Evolutionary conservation across 53 echinoderm and acorn worm genomes (phyloP).

Genomic region (Hippasteria phrygiana): DNA sequence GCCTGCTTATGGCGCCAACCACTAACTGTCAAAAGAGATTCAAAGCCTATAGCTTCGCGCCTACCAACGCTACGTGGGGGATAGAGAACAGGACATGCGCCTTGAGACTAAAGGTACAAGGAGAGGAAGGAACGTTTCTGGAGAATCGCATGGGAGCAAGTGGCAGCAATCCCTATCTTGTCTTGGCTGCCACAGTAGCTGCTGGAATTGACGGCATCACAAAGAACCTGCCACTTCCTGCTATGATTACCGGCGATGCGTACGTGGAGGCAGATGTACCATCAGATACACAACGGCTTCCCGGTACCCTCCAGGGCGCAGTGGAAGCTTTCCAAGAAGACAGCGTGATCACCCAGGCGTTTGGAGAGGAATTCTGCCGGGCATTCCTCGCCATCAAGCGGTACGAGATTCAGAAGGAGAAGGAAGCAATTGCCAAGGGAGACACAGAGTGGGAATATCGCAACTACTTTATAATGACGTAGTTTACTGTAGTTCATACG

Average conservation of each 20-base stretch:
- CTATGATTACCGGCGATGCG: constrained; percentile 61
- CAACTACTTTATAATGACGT: constrained; percentile 31
- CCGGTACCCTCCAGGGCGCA: constrained; percentile 69
- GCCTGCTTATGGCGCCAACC: constrained; percentile 71
- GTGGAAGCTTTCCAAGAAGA: constrained; percentile 71
- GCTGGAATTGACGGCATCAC: constrained; percentile 79
- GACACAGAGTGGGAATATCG: constrained; percentile 60
- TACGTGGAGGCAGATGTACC: constrained; percentile 63
- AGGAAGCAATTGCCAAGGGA: constrained; percentile 34
- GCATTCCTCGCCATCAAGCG: constrained; percentile 80
- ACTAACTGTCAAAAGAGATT: constrained; percentile 69
- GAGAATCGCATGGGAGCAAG: constrained; percentile 84
- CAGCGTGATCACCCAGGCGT: constrained; percentile 61
- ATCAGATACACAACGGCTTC: constrained; percentile 54
- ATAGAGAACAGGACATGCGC: constrained; percentile 73
- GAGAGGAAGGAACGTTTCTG: constrained; percentile 75
- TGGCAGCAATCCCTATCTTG: constrained; percentile 81
- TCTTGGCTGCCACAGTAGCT: constrained; percentile 71
- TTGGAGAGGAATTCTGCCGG: constrained; percentile 78
- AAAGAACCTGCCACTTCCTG: constrained; percentile 70
- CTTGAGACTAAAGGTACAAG: constrained; percentile 68
- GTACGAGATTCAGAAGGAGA: constrained; percentile 63
- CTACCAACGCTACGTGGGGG: constrained; percentile 79
- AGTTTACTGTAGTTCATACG: neutral
- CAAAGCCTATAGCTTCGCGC: constrained; percentile 62